These are phyloP conservation scores for Aldabrachelys gigantea DNA, from an alignment of 2,113 vertebrate genomes.

Conservation along the genomic window DNA sequence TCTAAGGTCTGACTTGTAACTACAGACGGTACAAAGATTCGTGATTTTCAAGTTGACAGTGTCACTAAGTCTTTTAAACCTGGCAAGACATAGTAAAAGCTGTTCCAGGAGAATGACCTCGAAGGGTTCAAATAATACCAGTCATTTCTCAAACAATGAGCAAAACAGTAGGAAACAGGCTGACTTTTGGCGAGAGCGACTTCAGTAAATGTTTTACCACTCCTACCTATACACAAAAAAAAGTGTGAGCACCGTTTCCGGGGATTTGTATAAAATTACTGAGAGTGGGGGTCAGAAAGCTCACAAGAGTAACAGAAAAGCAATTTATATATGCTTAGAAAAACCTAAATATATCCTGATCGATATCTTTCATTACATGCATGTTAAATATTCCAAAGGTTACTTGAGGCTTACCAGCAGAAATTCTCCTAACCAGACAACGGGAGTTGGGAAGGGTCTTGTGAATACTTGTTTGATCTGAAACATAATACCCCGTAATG, in stretches of 20 bases:
- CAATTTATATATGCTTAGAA: neutral
- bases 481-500: slow-evolving; percentile 26
- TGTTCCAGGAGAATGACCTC: neutral
- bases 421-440: neutral
- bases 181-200: accelerated
- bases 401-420: neutral
- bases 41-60: neutral
- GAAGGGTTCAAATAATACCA: neutral
- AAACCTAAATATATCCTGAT: slow-evolving; percentile 23
- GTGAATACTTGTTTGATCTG: slow-evolving; percentile 13
- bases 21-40: neutral
- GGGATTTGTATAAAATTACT: neutral
- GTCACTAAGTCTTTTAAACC: neutral
- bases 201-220: neutral
- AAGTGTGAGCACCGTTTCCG: accelerated
- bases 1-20: neutral
- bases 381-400: neutral
- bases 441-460: neutral
- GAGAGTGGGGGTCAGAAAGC: neutral
- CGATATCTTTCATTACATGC: neutral
- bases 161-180: neutral
- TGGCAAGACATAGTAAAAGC: accelerated
- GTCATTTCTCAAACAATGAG: neutral
- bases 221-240: neutral
- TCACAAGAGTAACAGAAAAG: neutral